phyloP scores from a whole-genome alignment of 2,113 vertebrate species.

The Mastomys natalensis region DNA sequence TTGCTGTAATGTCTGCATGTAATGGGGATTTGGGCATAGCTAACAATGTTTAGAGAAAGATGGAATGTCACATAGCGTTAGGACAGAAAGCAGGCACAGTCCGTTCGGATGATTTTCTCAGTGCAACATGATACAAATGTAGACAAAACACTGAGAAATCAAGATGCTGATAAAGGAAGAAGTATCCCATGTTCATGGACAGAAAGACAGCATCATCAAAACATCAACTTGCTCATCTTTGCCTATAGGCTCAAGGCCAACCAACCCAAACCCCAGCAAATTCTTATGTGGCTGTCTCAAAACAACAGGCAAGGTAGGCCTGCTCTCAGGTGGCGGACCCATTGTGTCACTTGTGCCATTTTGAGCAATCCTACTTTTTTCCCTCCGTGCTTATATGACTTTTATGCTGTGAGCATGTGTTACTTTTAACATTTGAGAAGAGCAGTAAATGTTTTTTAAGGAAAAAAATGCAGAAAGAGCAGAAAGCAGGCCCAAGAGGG shows the following conservation, averaged over 20 bases:
- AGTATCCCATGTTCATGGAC: background rate
- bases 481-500: background rate
- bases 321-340: too few species aligned
- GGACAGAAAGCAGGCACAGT: background rate
- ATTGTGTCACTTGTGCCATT: fast-evolving
- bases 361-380: background rate
- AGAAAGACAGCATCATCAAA: background rate
- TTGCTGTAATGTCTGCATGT: background rate
- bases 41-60: background rate
- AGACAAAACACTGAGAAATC: background rate
- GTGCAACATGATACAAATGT: fast-evolving
- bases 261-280: background rate
- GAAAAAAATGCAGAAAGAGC: background rate
- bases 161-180: background rate
- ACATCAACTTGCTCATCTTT: too few species aligned
- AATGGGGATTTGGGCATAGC: background rate
- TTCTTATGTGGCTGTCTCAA: background rate
- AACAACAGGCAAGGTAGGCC: background rate
- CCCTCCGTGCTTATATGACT: background rate
- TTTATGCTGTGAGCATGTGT: background rate
- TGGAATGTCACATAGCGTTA: fast-evolving
- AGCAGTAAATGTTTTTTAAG: background rate
- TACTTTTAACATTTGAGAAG: constrained; percentile 1
- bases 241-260: background rate
- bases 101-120: background rate